Evolutionary conservation across 1,140 invertebrate species (phyloP).

Genomic region (Drosophila tsacasi): DNA sequence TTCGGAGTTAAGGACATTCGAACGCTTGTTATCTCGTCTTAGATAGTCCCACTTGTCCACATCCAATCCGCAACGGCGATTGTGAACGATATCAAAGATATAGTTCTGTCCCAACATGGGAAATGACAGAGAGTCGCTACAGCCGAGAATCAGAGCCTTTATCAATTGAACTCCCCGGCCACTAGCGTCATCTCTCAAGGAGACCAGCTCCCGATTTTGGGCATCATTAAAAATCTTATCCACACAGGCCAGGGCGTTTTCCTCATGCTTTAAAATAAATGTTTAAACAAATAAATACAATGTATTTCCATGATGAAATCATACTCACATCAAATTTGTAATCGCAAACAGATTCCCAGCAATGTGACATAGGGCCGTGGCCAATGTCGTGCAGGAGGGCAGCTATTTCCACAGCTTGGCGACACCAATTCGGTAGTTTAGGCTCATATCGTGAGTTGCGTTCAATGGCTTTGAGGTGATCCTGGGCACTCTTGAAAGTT

Average conservation of each 20-base stretch:
- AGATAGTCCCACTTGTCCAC: constrained; percentile 92
- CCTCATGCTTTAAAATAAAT: constrained; percentile 54
- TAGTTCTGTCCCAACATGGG: constrained; percentile 61
- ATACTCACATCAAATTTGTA: constrained; percentile 62
- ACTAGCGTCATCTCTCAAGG: constrained; percentile 58
- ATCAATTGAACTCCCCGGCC: constrained; percentile 70
- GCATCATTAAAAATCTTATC: constrained; percentile 65
- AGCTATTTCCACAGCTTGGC: constrained; percentile 86
- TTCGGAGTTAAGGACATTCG: constrained; percentile 39
- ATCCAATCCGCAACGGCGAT: constrained; percentile 88
- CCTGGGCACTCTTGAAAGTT: constrained; percentile 55
- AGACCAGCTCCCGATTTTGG: constrained; percentile 26
- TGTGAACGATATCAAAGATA: constrained; percentile 87
- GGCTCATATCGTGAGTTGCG: constrained; percentile 54
- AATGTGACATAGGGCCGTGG: constrained; percentile 89
- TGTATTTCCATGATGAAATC: background rate
- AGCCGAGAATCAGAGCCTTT: constrained; percentile 71
- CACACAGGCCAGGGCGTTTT: constrained; percentile 55
- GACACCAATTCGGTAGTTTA: constrained; percentile 65
- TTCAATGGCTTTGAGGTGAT: constrained; percentile 56
- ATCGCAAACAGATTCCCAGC: constrained; percentile 86
- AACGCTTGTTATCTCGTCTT: constrained; percentile 86
- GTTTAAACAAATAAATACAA: background rate
- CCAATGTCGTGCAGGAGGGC: constrained; percentile 90
- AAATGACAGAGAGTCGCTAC: constrained; percentile 44